Base-by-base conservation (phyloP, 2,797 vertebrate species). In the Mus minutoides region DNA sequence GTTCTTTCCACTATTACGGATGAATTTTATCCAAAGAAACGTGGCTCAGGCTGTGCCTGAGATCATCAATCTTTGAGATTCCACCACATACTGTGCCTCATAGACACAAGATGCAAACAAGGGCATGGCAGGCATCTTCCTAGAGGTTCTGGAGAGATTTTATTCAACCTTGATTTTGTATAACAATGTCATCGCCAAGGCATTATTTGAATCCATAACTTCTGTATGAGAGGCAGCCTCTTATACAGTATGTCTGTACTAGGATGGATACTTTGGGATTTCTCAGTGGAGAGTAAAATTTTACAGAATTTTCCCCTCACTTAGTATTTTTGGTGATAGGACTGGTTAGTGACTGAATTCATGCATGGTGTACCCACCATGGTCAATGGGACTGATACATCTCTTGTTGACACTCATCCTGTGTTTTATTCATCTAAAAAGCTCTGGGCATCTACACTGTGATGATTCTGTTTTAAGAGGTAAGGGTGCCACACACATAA, bases 1-100 rank as follows among this genome's bases (percentile, higher is more conserved):
- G 37, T 46, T 92, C 26, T 78, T 84, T 77, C 12, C 46, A 88
- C 75, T 17, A 82, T 26, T 90, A 91, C 24, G 79, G n/a, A 16
- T 92, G 58, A 22, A 75, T 91, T 91, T 92, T 77, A 77, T 62
- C 4, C 26, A 88, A 90, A 84, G 52, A 78, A 93, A 88, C 29
- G 14, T 43, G 46, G 4, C 0, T 46, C 34, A 79, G 31, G 26
- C 49, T 12, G 86, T 86, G 12, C 6, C 73, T 62, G 79, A 96
- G 37, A n/a, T 13, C 4, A n/a, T 71, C 83, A 43, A 64, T 31
- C 58, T 77, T 6, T 1, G 24, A 21, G 24, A 94, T 22, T 52
- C 75, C 75, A 49, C 2, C 43, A 69, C 10, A 79, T 0, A 40
- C 8, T 88, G 10, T 87, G 22, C 6, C 52, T 94, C 86, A 9